Base-by-base conservation (phyloP, 2,888 invertebrate species). In the Ceriagrion tenellum region DNA sequence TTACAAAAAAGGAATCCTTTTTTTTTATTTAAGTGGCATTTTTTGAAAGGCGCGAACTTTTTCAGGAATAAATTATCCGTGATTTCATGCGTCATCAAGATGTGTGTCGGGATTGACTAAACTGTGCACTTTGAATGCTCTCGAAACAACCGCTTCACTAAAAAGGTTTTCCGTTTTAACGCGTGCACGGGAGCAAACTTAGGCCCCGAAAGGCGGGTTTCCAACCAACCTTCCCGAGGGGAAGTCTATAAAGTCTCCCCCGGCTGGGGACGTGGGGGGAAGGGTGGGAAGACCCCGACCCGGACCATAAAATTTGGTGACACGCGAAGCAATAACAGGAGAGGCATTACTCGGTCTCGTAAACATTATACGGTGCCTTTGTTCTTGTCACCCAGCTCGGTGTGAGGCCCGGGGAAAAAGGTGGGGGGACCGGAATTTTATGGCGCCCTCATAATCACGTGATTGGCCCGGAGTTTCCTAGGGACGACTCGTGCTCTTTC, bases 241-340 rank as follows among this genome's bases (percentile, higher is more conserved):
- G 81, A 81, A 16, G 81, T 81, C 81, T 35, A 81, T 81, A 81
- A 81, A 81, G 35, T 81, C 81, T n/a, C 47, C 47, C 59, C 59
- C 16, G 10, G 59, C 8, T 26, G 35, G 81, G 35, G 47, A n/a
- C n/a, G n/a, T n/a, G n/a, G n/a, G n/a, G n/a, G n/a, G n/a, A n/a
- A n/a, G n/a, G n/a, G n/a, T n/a, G 47, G 47, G 47, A 8, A 47
- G 8, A 8, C 2, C 2, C 47, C 47, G 47, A 47, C 47, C 47
- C 47, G 30, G 81, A 35, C 16, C 35, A 26, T 81, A 81, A 81
- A 81, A 81, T 35, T 81, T 35, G 81, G 30, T 81, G 30, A 81
- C 81, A 81, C 81, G 81, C n/a, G 81, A 81, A 35, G 74, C 74
- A 81, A 81, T 81, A 81, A 81, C 74, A 30, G 35, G 74, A 81